Evolutionary conservation across 1,140 invertebrate genomes (phyloP).

Genomic region (Atopsyche davidsoni): DNA sequence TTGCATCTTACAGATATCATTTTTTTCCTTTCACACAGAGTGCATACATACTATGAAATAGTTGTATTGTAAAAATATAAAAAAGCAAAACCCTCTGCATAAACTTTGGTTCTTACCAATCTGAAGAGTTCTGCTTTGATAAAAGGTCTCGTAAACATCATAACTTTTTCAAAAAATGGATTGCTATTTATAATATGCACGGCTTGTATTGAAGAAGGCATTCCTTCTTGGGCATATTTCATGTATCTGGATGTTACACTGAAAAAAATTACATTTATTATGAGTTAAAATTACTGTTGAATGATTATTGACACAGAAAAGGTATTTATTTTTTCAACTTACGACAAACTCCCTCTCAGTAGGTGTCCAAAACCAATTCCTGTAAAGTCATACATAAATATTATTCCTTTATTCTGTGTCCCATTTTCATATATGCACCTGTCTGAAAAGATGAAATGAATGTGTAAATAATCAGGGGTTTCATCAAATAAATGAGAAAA

Average conservation of each 20-base stretch:
- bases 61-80: not conserved
- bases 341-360: no score
- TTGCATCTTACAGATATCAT: not conserved
- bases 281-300: no score
- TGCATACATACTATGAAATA: not conserved
- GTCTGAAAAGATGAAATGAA: no score
- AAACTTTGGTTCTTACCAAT: constrained; percentile 5
- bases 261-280: constrained; percentile 5
- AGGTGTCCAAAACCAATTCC: no score
- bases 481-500: no score
- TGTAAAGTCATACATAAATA: no score
- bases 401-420: no score
- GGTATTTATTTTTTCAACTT: no score
- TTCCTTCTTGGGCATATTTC: constrained; percentile 13
- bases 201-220: constrained; percentile 12
- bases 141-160: constrained; percentile 10
- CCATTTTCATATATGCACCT: no score
- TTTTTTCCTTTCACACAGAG: not conserved
- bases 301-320: no score
- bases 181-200: constrained; percentile 13
- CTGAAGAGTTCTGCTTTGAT: constrained; percentile 8
- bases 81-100: not conserved
- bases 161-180: constrained; percentile 8
- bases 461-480: no score
- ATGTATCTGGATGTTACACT: constrained; percentile 10